Conservation (phyloP, 2,797 vertebrate genomes). For the Gymnopithys bicolor region DNA sequence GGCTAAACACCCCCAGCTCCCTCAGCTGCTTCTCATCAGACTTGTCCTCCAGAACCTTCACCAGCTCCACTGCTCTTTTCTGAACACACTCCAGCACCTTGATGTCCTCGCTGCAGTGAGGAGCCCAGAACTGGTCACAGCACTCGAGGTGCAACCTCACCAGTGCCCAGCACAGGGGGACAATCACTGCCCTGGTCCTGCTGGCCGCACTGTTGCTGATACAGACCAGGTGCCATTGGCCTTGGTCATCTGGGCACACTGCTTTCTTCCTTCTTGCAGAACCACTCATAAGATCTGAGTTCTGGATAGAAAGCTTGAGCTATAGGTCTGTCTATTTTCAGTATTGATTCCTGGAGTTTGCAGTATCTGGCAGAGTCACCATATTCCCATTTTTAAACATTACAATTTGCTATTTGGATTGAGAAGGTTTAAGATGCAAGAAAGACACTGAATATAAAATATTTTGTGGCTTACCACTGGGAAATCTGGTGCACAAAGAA, state of each 20-base stretch:
- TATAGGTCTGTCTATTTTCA: not conserved
- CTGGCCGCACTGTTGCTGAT: not conserved
- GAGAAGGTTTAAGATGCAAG: not conserved
- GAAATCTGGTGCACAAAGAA: conserved; percentile 1
- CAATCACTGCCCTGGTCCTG: not conserved
- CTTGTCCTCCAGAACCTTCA: not conserved
- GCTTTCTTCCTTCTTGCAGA: not conserved
- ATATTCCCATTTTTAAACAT: not conserved
- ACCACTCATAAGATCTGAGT: not conserved
- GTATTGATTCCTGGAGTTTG: not conserved
- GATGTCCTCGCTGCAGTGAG: not conserved
- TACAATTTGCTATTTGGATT: not conserved
- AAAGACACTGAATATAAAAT: not conserved
- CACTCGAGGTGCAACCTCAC: not conserved
- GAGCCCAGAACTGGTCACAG: too few relatives aligned
- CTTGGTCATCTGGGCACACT: not conserved
- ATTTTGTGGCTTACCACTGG: not conserved
- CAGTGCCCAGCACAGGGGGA: not conserved
- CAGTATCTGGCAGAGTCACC: not conserved
- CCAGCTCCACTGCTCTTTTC: not conserved
- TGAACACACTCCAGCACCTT: accelerated
- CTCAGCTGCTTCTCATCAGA: not conserved
- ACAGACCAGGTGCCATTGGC: not conserved
- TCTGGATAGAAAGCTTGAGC: not conserved
- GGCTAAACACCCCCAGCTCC: not conserved